A percentile compares a stretch with the other conserved stretches of the same genome.
phyloP scores from a whole-genome alignment of 2,797 vertebrate species.

The Eospalax fontanierii region DNA sequence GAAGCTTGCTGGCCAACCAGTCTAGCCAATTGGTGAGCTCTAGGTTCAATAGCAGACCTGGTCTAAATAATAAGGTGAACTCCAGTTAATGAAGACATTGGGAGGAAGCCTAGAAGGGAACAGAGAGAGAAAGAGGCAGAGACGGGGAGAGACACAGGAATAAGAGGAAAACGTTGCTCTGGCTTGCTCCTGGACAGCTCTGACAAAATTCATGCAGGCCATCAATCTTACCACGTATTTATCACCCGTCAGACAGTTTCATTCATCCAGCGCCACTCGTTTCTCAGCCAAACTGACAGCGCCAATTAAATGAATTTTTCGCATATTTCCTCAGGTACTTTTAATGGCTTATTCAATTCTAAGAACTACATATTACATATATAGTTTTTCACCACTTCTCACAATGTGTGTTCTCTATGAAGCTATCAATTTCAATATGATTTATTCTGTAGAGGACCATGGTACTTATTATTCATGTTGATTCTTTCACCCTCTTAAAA shows the following conservation, averaged over 20 bases:
- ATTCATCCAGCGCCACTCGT: conserved; percentile 42
- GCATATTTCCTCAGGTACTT: conserved; percentile 66
- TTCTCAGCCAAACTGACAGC: conserved; percentile 50
- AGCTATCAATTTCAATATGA: conserved; percentile 31
- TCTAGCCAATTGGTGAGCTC: not conserved
- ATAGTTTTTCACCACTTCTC: not conserved
- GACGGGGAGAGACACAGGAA: not conserved
- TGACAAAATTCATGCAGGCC: conserved; percentile 40
- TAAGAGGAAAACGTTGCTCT: not conserved
- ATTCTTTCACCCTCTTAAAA: conserved; percentile 41
- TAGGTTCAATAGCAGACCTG: not conserved
- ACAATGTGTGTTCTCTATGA: conserved; percentile 20
- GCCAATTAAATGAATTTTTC: conserved; percentile 71
- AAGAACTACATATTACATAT: conserved; percentile 20
- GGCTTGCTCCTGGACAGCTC: not conserved
- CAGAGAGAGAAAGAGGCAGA: fast-evolving
- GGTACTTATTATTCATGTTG: conserved; percentile 19
- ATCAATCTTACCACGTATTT: conserved; percentile 50
- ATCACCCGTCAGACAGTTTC: conserved; percentile 53
- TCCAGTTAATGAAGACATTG: not conserved
- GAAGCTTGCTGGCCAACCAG: not conserved
- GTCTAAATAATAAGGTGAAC: not conserved
- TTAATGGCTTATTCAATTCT: conserved; percentile 71
- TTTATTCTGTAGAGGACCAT: conserved; percentile 21
- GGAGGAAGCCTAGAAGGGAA: not conserved